phyloP scores from a whole-genome alignment of 2,888 invertebrate species.

The Nomada lathburiana region DNA sequence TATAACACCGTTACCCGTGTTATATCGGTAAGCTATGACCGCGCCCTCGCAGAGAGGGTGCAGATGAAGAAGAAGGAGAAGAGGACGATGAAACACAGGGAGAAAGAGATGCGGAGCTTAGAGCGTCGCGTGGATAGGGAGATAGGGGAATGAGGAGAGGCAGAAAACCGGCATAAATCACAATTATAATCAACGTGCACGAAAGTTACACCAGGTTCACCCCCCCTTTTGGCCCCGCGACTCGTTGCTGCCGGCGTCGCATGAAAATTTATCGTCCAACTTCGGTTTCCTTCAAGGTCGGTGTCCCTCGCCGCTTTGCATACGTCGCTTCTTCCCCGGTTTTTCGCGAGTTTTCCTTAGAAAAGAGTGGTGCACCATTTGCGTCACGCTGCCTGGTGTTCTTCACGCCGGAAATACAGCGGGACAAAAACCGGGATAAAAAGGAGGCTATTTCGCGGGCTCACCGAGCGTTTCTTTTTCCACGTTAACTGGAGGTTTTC shows the following conservation, averaged over 20 bases:
- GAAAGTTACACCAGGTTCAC: conserved; percentile 71
- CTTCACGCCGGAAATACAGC: conserved; percentile 26
- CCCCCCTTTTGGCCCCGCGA: conserved; percentile 69
- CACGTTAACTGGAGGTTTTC: conserved; percentile 37
- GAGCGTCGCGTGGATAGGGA: neutral
- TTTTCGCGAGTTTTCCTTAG: conserved; percentile 60
- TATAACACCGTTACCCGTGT: conserved; percentile 69
- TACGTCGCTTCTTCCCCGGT: conserved; percentile 63
- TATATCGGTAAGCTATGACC: conserved; percentile 60
- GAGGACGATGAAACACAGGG: conserved; percentile 27
- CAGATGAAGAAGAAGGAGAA: conserved; percentile 22
- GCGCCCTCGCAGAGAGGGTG: conserved; percentile 29
- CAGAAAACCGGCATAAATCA: conserved; percentile 75
- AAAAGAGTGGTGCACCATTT: conserved; percentile 36
- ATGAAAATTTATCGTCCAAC: conserved; percentile 76
- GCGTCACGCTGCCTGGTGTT: conserved; percentile 30
- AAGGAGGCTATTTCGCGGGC: conserved; percentile 34
- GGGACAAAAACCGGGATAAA: conserved; percentile 35
- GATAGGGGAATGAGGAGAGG: conserved; percentile 21
- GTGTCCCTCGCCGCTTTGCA: conserved; percentile 62
- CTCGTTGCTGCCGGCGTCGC: conserved; percentile 68
- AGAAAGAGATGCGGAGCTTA: conserved; percentile 26
- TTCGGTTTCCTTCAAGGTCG: conserved; percentile 75
- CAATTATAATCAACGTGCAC: conserved; percentile 80
- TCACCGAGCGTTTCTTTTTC: conserved; percentile 51